These are phyloP conservation scores for Venusia cambrica DNA, from an alignment of 2,888 invertebrate species.

Conservation along the genomic window DNA sequence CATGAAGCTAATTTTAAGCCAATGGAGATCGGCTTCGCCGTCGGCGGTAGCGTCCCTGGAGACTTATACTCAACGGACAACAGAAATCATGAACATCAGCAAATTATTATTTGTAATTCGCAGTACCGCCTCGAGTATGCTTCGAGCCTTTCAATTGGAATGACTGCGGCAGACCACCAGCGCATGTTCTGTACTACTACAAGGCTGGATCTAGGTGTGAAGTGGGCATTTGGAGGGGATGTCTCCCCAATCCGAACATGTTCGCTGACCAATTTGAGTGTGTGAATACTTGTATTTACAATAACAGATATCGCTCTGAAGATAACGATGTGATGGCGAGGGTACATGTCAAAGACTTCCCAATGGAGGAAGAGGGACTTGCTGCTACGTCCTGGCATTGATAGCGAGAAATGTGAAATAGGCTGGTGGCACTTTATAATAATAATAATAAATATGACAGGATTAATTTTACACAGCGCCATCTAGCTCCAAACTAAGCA, in stretches of 20 bases:
- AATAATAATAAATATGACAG: too few species aligned
- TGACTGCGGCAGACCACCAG: slow-evolving; percentile 57
- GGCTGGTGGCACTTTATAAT: too few species aligned
- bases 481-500: too few species aligned
- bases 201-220: slow-evolving; percentile 68
- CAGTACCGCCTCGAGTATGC: slow-evolving; percentile 60
- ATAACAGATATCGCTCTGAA: too few species aligned
- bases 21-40: too few species aligned
- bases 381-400: too few species aligned
- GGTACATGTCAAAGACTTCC: slow-evolving; percentile 41
- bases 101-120: slow-evolving; percentile 7
- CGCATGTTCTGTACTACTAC: slow-evolving; percentile 63
- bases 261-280: slow-evolving; percentile 66
- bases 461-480: too few species aligned
- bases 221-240: slow-evolving; percentile 66
- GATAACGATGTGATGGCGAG: too few species aligned
- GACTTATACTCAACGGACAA: too few species aligned
- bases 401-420: too few species aligned
- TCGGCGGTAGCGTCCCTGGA: too few species aligned
- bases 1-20: too few species aligned
- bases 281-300: slow-evolving; percentile 58
- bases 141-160: slow-evolving; percentile 55
- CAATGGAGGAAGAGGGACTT: slow-evolving; percentile 22
- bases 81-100: neutral
- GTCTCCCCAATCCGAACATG: slow-evolving; percentile 66